phyloP scores from a whole-genome alignment of 2,888 invertebrate genomes.

The Nephrotoma flavescens region DNA sequence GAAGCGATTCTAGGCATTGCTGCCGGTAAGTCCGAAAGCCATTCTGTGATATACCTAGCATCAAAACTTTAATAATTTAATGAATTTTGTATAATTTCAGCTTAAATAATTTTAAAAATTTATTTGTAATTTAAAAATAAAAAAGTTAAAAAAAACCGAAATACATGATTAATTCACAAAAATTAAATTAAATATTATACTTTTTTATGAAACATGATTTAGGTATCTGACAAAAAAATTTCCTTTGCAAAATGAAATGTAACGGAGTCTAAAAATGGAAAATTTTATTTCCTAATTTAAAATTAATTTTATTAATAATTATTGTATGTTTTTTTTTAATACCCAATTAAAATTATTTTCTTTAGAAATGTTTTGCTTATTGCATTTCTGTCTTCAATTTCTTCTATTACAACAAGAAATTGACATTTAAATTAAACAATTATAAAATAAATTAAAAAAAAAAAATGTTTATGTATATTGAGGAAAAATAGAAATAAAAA shows the following conservation, averaged over 20 bases:
- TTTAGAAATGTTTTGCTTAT: not conserved
- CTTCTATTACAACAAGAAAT: not conserved
- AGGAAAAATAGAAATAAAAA: not conserved
- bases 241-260: not conserved
- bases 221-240: not conserved
- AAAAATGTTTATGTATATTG: not conserved
- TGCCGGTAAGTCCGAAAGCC: constrained; percentile 29
- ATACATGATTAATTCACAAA: not conserved
- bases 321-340: not conserved
- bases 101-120: not conserved
- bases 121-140: not conserved
- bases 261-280: not conserved
- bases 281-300: not conserved
- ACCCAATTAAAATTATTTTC: not conserved
- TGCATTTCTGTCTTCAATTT: not conserved
- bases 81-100: not conserved
- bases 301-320: too few relatives aligned
- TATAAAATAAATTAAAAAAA: not conserved
- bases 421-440: not conserved
- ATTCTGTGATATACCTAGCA: not conserved
- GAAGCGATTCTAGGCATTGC: constrained; percentile 88
- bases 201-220: not conserved
- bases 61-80: not conserved
- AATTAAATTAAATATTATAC: not conserved
- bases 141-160: not conserved